A percentile compares a stretch with the other conserved stretches of the same genome.
These are phyloP conservation scores for Magallana gigas DNA, from an alignment of 1,140 invertebrate genomes.

Conservation along the genomic window DNA sequence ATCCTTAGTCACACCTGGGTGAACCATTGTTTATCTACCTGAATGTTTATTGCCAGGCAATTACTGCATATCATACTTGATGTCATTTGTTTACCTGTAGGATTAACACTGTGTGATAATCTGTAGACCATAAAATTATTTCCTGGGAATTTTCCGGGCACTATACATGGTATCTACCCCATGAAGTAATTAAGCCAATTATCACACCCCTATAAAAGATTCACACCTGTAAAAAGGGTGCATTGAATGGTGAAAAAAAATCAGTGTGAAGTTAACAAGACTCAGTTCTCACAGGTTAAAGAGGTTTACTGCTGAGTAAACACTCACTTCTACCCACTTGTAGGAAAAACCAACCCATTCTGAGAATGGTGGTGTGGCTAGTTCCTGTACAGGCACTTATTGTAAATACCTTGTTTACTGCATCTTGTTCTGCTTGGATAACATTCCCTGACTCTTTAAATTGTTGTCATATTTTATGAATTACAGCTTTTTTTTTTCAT, in stretches of 20 bases:
- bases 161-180: conserved; percentile 2
- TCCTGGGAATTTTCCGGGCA: neutral
- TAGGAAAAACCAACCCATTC: neutral
- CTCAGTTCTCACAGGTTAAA: neutral
- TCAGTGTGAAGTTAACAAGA: neutral
- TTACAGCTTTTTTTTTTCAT: too few species aligned
- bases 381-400: neutral
- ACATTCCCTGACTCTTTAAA: too few species aligned
- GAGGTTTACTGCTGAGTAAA: neutral
- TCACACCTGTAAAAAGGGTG: neutral
- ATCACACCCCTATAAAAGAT: conserved; percentile 1
- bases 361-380: neutral
- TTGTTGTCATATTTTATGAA: too few species aligned
- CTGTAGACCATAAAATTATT: neutral
- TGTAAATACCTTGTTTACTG: neutral
- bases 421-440: too few species aligned
- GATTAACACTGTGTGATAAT: conserved; percentile 11
- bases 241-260: neutral
- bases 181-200: conserved; percentile 22
- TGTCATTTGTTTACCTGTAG: conserved; percentile 15
- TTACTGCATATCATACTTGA: neutral
- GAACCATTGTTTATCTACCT: conserved; percentile 18
- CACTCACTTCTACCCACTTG: neutral
- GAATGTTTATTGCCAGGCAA: conserved; percentile 6
- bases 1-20: neutral